phyloP scores from a whole-genome alignment of 2,888 invertebrate genomes.

The Acleris literana region DNA sequence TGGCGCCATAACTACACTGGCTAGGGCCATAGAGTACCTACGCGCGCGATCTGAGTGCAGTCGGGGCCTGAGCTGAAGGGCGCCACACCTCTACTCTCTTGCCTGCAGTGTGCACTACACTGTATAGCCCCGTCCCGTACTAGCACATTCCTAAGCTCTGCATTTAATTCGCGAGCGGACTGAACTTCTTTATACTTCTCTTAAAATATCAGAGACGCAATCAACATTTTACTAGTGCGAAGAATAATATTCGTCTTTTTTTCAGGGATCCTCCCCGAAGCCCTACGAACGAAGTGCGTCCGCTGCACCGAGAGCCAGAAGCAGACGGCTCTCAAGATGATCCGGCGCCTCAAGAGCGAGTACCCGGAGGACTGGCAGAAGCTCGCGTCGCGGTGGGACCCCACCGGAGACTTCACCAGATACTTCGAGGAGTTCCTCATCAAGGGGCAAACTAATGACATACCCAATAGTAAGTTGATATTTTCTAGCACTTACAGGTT shows the following conservation, averaged over 20 bases:
- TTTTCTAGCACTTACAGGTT: background rate
- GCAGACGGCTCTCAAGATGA: conserved; percentile 86
- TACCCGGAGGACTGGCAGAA: conserved; percentile 87
- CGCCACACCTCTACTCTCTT: no score
- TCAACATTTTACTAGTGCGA: no score
- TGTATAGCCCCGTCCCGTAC: no score
- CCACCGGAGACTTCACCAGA: conserved; percentile 85
- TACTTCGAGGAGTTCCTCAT: conserved; percentile 74
- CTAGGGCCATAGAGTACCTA: no score
- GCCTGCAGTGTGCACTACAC: no score
- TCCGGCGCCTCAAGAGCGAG: conserved; percentile 85
- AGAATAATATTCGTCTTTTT: conserved; percentile 36
- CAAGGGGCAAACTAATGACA: conserved; percentile 56
- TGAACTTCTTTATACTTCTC: no score
- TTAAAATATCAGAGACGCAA: no score
- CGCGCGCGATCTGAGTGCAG: no score
- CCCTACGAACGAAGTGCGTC: conserved; percentile 85
- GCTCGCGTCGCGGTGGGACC: conserved; percentile 87
- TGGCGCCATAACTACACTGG: no score
- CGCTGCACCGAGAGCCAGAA: conserved; percentile 87
- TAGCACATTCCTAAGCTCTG: no score
- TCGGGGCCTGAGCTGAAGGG: no score
- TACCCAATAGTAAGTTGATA: conserved; percentile 50
- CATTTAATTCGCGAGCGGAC: no score
- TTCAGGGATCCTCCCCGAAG: conserved; percentile 88